Base-by-base conservation (phyloP, 2,797 vertebrate species). In the Ctenochaetus hawaiiensis region DNA sequence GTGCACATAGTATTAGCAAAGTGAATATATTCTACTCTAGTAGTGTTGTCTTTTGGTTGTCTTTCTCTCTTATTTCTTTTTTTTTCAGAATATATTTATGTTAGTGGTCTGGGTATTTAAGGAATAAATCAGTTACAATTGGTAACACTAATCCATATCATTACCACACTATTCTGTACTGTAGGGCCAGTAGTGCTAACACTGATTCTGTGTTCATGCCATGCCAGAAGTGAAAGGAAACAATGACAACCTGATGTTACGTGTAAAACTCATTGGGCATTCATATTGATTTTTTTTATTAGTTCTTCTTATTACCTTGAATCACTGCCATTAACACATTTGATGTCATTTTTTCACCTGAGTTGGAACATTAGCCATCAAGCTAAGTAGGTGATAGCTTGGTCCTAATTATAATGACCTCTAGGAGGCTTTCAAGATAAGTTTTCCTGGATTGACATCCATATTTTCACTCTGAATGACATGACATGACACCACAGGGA, bases 171-270 rank as follows among this genome's bases (percentile, higher is more conserved):
- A 63, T 34, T 9, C 9, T 54, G 39, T 13, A 9, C 12, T 58
- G 44, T 45, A 54, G 22, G 12, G 54, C 8, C 48, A 70, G 58
- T 47, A 48, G 58, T 44, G 41, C 10, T 2, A 7, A 59, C 48
- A 54, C 63, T 2, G 70, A 54, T 39, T 17, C 34, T 67, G 67
- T 65, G 58, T 41, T 76, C 73, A 79, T 68, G 58, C 71, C 77
- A 82, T 77, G 75, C 13, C 77, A 78, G 49, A 74, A 18, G 44
- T 48, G 18, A 73, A 45, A 12, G 30, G 13, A 30, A 53, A 57
- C 41, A 12, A 44, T 43, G 18, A 13, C 13, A 60, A 49, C 7
- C 17, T 30, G n/a, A 23, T 34, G 13, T 22, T 26, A 23, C 5
- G 7, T 57, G 23, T 41, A 14, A 47, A 14, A 44, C 13, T 22